Evolutionary conservation across 2,888 invertebrate genomes (phyloP), one percentile per base, ranked within the genome.

Genomic region (Limnephilus auricula): DNA sequence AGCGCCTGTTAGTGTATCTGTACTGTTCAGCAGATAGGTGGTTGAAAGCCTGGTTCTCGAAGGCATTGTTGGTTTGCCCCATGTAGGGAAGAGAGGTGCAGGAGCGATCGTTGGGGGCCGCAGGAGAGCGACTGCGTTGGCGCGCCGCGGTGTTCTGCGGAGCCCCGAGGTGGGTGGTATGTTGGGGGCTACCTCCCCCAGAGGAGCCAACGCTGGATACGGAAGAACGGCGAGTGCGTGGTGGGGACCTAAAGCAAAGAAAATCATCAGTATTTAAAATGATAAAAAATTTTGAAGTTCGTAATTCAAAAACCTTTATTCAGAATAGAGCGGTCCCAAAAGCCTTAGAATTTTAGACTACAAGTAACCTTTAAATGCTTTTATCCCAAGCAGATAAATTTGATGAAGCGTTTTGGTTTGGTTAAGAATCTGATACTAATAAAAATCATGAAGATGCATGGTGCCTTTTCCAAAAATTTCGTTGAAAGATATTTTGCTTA

Each of bases 221-320:
- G 45, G 95, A 95, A 93, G 95, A 95, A 86, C 95, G 94, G 91
- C 95, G 95, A 40, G 95, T 95, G 93, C 95, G 94, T 90, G 95
- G 95, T 92, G 96, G 96, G 93, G 96, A 96, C 94, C 96, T 96
- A 93, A n/a, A 31, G 25, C 30, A 87, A 90, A 84, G 30, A 40
- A 84, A n/a, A 2, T 18, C 13, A 10, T 65, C 30, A 65, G 37
- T 40, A 50, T 89, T 82, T 50, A 25, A 15, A 80, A 1, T 79
- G 3, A 34, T 84, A 13, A 5, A 86, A 50, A 50, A 18, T 6
- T 1, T 40, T 50, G 18, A 0, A 3, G 18, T 50, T 45, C 3
- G 5, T 50, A 18, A 50, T 50, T 18, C 50, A 65, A 65, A 65
- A n/a, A 2, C n/a, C 6, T 18, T 65, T 6, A 65, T 18, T 4